Conservation (phyloP, 2,797 vertebrate species). For the Crocodylus rhombifer region DNA sequence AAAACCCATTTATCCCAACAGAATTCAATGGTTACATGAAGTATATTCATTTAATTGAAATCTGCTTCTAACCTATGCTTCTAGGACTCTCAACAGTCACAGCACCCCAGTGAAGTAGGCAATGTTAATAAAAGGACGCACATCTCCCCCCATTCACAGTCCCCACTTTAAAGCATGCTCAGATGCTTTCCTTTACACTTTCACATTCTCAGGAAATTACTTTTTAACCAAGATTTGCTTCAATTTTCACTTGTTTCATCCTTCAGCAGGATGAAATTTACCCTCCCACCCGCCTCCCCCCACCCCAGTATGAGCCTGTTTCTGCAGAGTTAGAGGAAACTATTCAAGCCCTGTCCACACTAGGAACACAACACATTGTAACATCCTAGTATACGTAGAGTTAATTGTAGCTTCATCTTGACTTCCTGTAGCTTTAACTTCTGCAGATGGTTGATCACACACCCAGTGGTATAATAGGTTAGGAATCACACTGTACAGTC, state of each 20-base stretch:
- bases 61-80: conserved; percentile 53
- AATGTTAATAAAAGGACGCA: too few relatives aligned
- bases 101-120: conserved; percentile 14
- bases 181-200: conserved; percentile 69
- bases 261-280: conserved; percentile 62
- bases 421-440: background rate
- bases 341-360: background rate
- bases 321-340: conserved; percentile 13
- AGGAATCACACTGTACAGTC: background rate
- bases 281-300: conserved; percentile 27
- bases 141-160: conserved; percentile 33
- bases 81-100: conserved; percentile 37
- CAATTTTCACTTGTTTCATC: conserved; percentile 66
- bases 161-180: conserved; percentile 67
- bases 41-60: conserved; percentile 75
- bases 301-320: conserved; percentile 27
- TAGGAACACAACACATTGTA: fast-evolving
- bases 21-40: conserved; percentile 68
- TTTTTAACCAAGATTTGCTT: conserved; percentile 76
- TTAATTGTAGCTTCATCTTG: background rate
- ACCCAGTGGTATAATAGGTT: background rate
- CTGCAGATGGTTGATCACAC: too few relatives aligned
- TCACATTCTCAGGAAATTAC: conserved; percentile 72
- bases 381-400: background rate
- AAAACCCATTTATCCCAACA: conserved; percentile 74